Percentiles rank a stretch among this genome's conserved stretches.
Evolutionary conservation across 2,888 invertebrate species (phyloP).

Genomic region (Heteropelma amictum): DNA sequence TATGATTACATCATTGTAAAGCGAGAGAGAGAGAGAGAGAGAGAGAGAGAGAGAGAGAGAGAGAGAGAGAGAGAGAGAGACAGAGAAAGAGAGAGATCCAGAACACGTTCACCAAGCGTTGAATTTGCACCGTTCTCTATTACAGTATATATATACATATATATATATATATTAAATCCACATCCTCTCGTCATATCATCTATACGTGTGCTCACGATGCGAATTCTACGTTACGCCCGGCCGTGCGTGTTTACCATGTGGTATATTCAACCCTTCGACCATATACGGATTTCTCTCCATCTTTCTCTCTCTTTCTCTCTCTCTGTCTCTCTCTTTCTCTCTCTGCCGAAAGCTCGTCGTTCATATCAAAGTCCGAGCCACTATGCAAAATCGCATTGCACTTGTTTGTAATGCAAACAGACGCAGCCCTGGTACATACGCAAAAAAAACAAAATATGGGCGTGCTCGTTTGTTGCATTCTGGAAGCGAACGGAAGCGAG

Average conservation of each 20-base stretch:
- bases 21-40: background rate
- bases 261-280: background rate
- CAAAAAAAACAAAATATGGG: background rate
- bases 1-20: conserved; percentile 70
- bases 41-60: background rate
- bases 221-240: conserved; percentile 64
- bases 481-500: conserved; percentile 12
- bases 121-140: conserved; percentile 53
- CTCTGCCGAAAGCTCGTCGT: background rate
- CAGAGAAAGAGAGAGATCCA: conserved; percentile 22
- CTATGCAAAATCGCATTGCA: conserved; percentile 28
- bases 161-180: conserved; percentile 38
- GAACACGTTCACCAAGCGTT: conserved; percentile 20
- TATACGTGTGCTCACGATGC: conserved; percentile 58
- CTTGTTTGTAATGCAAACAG: conserved; percentile 21
- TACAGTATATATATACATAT: conserved; percentile 57
- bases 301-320: background rate
- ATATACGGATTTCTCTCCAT: background rate
- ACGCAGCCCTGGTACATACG: background rate
- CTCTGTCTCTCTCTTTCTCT: background rate
- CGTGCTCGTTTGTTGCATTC: conserved; percentile 4
- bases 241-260: conserved; percentile 62
- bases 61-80: conserved; percentile 6
- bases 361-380: background rate
- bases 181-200: conserved; percentile 39